phyloP scores from a whole-genome alignment of 2,888 invertebrate genomes.

The Asteroscopus sphinx region DNA sequence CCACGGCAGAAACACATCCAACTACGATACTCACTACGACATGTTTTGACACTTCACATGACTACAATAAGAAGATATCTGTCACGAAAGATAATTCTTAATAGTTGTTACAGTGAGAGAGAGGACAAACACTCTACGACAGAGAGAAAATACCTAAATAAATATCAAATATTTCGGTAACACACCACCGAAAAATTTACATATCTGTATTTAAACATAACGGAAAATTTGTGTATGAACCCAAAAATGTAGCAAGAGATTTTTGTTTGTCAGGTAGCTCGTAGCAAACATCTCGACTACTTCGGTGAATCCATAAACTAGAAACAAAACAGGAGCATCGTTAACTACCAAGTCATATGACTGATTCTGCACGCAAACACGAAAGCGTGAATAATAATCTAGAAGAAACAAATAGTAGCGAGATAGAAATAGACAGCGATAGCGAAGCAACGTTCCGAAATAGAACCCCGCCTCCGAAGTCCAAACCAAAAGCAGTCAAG shows the following conservation, averaged over 20 bases:
- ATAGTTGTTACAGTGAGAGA: constrained; percentile 12
- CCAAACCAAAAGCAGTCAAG: constrained; percentile 89
- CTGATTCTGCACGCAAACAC: constrained; percentile 58
- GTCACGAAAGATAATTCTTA: constrained; percentile 13
- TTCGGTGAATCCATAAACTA: constrained; percentile 30
- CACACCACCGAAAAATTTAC: neutral
- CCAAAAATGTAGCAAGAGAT: constrained; percentile 12
- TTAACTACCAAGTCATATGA: constrained; percentile 53
- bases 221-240: neutral
- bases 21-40: constrained; percentile 64
- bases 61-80: constrained; percentile 39
- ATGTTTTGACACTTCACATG: constrained; percentile 61
- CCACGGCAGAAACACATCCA: constrained; percentile 61
- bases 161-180: neutral
- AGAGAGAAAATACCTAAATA: constrained; percentile 2
- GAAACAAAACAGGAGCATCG: constrained; percentile 22
- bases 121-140: constrained; percentile 26
- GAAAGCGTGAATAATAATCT: constrained; percentile 69
- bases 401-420: constrained; percentile 76
- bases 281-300: constrained; percentile 13
- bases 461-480: constrained; percentile 88
- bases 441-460: constrained; percentile 84
- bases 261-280: neutral
- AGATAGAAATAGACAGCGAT: constrained; percentile 82
- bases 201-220: constrained; percentile 1